These are phyloP conservation scores for Australoheros scitulus DNA, from an alignment of 2,113 vertebrate species.

Conservation along the genomic window DNA sequence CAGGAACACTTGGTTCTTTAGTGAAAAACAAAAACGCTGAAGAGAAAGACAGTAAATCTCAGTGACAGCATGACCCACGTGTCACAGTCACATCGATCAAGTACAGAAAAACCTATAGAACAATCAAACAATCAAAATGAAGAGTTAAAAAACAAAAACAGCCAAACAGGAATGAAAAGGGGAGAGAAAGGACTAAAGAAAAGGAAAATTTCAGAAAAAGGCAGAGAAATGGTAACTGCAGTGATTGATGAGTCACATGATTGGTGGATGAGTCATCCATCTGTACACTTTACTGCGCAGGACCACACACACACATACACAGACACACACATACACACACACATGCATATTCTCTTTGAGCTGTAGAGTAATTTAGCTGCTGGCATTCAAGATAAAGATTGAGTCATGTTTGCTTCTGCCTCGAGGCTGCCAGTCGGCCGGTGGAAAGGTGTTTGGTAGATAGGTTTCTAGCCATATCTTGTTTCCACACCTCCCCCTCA, in stretches of 20 bases:
- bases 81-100: conserved; percentile 4
- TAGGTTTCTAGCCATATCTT: conserved; percentile 55
- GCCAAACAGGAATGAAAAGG: conserved; percentile 1
- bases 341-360: conserved; percentile 54
- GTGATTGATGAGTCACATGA: conserved; percentile 87
- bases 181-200: conserved; percentile 36
- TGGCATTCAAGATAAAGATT: conserved; percentile 76
- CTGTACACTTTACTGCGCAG: conserved; percentile 80
- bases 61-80: background rate
- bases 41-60: conserved; percentile 4
- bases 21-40: background rate
- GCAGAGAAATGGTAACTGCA: conserved; percentile 75
- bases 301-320: conserved; percentile 46
- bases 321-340: background rate
- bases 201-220: conserved; percentile 45
- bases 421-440: conserved; percentile 55
- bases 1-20: conserved; percentile 32
- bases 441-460: conserved; percentile 59
- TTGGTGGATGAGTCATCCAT: conserved; percentile 85
- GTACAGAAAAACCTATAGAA: conserved; percentile 15
- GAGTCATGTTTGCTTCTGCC: conserved; percentile 58
- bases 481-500: conserved; percentile 52
- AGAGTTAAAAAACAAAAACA: conserved; percentile 6
- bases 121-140: conserved; percentile 34
- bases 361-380: conserved; percentile 73